Base-by-base conservation (phyloP, 2,113 vertebrate genomes). In the Ptyas mucosa region DNA sequence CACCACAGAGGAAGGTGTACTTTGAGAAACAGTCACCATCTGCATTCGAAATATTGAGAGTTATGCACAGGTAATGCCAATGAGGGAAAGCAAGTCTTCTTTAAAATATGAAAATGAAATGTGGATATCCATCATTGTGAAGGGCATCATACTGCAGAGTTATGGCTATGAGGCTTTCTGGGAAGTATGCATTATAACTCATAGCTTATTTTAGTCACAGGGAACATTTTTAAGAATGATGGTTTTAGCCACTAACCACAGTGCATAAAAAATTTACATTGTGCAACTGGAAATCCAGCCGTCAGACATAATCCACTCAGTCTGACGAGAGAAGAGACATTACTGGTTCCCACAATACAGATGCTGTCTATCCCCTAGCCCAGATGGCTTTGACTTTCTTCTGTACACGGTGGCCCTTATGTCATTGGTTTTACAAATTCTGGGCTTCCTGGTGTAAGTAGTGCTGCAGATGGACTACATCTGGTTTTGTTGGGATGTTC, bases 91-190 rank as follows among this genome's bases (percentile, higher is more conserved):
- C 89, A 87, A 87, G 89, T 93, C 92, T 93, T 90, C 89, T 87
- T 90, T 90, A 93, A 93, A 93, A 93, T 93, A 93, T 93, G 92
- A 93, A 93, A 93, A 93, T 93, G 92, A 93, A 93, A 93, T 93
- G 89, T 93, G 49, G 81, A 64, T 90, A 93, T 93, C 89, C 92
- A 93, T 93, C 89, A 93, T 90, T 23, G 81, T 93, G 92, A 93
- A 93, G 81, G 89, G 89, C 92, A 90, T 90, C 49, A 34, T 90
- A 58, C 81, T 90, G 86, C 49, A 93, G 92, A 93, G n/a, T 93
- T 93, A 93, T 89, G 81, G 57, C 81, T 64, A 87, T 90, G 81
- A 90, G 92, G 89, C n/a, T 93, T 90, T 90, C 49, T 24, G 46
- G 55, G 55, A 87, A 93, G 89, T 51, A 87, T 43, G 49, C 46